Base-by-base conservation (phyloP, 2,797 vertebrate genomes). In the Graptemys geographica region DNA sequence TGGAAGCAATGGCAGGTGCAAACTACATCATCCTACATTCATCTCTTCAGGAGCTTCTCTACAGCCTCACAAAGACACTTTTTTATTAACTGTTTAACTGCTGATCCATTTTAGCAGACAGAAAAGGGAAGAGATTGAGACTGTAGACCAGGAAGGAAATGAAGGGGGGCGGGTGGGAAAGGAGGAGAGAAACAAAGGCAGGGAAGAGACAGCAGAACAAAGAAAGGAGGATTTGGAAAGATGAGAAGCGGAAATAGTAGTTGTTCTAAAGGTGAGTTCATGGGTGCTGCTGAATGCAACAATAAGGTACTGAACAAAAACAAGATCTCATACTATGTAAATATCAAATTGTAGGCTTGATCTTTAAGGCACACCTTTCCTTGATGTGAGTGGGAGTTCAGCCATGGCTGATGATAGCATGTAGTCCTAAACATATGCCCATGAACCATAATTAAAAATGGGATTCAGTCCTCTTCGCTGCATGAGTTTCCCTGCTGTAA, bases 281-380 rank as follows among this genome's bases (percentile, higher is more conserved):
- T 23, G 90, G 59, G 93, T 95, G 82, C 44, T 88, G 76, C 91
- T 93, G 96, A 92, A 94, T 97, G 95, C n/a, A 94, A 95, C 27
- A 56, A 95, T n/a, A 86, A 96, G 91, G 80, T 53, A 2, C 95
- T 94, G 96, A 97, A 83, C 87, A 97, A 97, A 97, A 97, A 96
- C 96, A 97, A 96, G 96, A 96, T 94, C 92, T 92, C 80, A 94
- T 93, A 37, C 96, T 97, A 92, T 94, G 96, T 97, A 97, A 97
- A 96, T 97, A 96, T 92, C 94, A 97, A 83, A 94, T 97, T 91
- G 93, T 95, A 96, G 89, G 95, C 95, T 94, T 96, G 97, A 96
- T 96, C 95, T 96, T 97, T 96, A 84, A 84, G 88, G 94, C 94
- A 96, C 95, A 56, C 82, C 94, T 90, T 80, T 84, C 82, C 94